Evolutionary conservation across 2,797 vertebrate genomes (phyloP).

Genomic region (Champsocephalus esox): DNA sequence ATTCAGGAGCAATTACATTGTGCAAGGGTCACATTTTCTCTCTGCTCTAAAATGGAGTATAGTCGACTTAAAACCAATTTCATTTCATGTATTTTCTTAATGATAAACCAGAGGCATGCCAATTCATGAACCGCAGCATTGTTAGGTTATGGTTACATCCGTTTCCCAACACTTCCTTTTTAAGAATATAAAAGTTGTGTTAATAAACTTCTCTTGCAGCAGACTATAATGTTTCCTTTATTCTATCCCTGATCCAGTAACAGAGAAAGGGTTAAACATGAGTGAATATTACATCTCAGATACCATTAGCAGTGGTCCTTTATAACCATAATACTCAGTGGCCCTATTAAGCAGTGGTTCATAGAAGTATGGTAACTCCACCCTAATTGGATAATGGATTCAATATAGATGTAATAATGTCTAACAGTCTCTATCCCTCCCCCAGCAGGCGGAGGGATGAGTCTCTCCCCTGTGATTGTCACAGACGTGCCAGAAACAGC

Average conservation of each 20-base stretch:
- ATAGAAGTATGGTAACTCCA: background rate
- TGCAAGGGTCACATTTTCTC: too few species aligned
- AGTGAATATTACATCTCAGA: background rate
- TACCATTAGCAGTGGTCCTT: background rate
- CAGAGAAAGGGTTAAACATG: too few species aligned
- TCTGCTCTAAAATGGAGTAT: too few species aligned
- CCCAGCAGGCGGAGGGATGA: constrained; percentile 87
- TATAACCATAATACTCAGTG: background rate
- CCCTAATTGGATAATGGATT: background rate
- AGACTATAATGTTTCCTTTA: too few species aligned
- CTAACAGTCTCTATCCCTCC: constrained; percentile 18
- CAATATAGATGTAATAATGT: background rate
- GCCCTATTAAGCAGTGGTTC: background rate
- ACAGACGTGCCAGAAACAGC: constrained; percentile 81
- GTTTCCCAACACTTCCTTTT: too few species aligned
- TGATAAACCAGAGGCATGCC: background rate
- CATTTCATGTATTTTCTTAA: too few species aligned
- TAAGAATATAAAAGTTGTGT: too few species aligned
- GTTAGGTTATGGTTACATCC: too few species aligned
- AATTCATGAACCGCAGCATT: background rate
- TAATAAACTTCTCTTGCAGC: too few species aligned
- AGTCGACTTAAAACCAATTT: too few species aligned
- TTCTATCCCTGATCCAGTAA: too few species aligned
- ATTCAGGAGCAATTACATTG: too few species aligned
- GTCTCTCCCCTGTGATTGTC: constrained; percentile 85